Percentiles rank a stretch among this genome's conserved stretches.
Evolutionary conservation across 2,797 vertebrate species (phyloP).

Genomic region (Epinephelus malabaricus): DNA sequence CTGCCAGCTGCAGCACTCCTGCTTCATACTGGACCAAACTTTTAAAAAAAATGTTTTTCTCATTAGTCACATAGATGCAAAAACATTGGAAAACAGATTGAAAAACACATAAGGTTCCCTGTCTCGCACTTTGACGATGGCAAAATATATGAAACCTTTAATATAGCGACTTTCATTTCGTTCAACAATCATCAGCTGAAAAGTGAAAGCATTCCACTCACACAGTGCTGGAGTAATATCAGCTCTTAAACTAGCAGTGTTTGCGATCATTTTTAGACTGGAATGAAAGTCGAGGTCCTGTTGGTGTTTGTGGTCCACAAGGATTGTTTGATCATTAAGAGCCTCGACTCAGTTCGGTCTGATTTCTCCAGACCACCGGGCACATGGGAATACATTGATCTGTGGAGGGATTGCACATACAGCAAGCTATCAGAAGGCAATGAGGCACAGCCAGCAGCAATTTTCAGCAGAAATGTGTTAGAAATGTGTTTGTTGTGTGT

Average conservation of each 20-base stretch:
- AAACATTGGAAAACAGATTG: no score
- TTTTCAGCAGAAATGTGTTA: slow-evolving; percentile 45
- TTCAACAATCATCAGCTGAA: no score
- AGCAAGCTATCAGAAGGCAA: slow-evolving; percentile 70
- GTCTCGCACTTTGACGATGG: no score
- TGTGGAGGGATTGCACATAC: slow-evolving; percentile 60
- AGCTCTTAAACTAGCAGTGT: background rate
- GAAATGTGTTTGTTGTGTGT: slow-evolving; percentile 25
- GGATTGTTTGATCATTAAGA: slow-evolving; percentile 51
- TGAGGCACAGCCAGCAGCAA: slow-evolving; percentile 67
- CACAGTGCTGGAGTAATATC: no score
- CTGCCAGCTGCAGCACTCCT: no score
- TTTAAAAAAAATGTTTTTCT: no score
- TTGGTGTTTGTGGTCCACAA: slow-evolving; percentile 37
- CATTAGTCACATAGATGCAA: no score
- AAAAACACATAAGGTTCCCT: no score
- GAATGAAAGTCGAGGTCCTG: slow-evolving; percentile 26
- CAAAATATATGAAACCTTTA: no score
- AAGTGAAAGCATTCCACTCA: no score
- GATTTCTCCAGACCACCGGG: slow-evolving; percentile 58
- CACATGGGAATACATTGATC: slow-evolving; percentile 69
- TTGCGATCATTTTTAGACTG: slow-evolving; percentile 1
- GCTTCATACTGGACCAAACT: no score
- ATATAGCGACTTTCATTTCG: no score
- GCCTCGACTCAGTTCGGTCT: slow-evolving; percentile 53